Evolutionary conservation across 1,140 invertebrate genomes (phyloP).

Genomic region (Grapholita molesta): DNA sequence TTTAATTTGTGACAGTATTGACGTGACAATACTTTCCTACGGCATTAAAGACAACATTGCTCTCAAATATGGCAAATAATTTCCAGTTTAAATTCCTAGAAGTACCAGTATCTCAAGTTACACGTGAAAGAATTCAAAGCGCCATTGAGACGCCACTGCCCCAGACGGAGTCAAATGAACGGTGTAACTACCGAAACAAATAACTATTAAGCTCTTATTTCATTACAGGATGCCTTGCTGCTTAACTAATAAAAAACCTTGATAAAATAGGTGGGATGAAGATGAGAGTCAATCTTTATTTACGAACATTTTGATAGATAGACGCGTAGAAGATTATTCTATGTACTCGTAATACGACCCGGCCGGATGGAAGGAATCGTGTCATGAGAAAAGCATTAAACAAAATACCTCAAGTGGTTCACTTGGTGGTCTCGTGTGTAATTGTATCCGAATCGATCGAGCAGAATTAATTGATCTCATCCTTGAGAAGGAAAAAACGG

Average conservation of each 20-base stretch:
- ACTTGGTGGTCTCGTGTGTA: conserved; percentile 31
- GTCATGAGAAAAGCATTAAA: background rate
- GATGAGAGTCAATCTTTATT: background rate
- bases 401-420: conserved; percentile 22
- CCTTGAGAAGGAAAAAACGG: conserved; percentile 17
- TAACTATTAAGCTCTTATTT: background rate
- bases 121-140: conserved; percentile 1
- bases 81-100: background rate
- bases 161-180: conserved; percentile 10
- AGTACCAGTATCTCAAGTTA: background rate
- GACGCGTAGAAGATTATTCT: background rate
- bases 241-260: background rate
- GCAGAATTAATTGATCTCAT: conserved; percentile 31
- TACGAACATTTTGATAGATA: background rate
- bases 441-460: conserved; percentile 26
- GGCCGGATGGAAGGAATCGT: conserved; percentile 31
- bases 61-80: too few species aligned
- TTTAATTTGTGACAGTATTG: background rate
- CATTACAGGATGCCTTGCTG: conserved; percentile 4
- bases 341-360: conserved; percentile 27
- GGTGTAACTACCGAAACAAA: background rate
- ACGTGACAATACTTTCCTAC: too few species aligned
- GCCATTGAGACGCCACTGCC: background rate
- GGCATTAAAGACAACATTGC: too few species aligned
- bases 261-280: background rate